phyloP scores from a whole-genome alignment of 92 coral and sea anemone genomes.

The Phymanthus crucifer region DNA sequence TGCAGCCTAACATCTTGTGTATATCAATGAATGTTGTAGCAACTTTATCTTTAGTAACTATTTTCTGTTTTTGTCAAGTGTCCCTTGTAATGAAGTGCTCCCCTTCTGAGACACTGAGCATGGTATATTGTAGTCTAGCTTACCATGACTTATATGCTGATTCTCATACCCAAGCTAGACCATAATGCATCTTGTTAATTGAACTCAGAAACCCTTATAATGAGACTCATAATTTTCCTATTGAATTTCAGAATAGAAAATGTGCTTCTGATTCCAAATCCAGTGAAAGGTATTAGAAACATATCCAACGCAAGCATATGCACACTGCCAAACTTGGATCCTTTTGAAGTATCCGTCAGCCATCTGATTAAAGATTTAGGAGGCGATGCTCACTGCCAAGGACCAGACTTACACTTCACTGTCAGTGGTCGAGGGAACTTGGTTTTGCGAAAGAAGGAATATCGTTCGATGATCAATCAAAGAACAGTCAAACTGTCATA shows the following conservation, averaged over 20 bases:
- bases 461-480: slow-evolving; percentile 28
- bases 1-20: too few relatives aligned
- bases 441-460: slow-evolving; percentile 37
- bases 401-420: slow-evolving; percentile 50
- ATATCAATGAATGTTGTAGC: too few relatives aligned
- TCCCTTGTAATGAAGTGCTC: too few relatives aligned
- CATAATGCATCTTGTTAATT: too few relatives aligned
- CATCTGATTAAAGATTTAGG: slow-evolving; percentile 57
- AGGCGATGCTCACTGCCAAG: slow-evolving; percentile 48
- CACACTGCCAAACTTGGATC: slow-evolving; percentile 65
- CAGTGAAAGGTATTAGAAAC: slow-evolving; percentile 40
- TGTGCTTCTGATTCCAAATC: slow-evolving; percentile 53
- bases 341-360: slow-evolving; percentile 62
- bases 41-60: too few relatives aligned
- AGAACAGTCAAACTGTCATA: slow-evolving; percentile 49
- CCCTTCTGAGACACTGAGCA: too few relatives aligned
- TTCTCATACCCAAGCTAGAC: too few relatives aligned
- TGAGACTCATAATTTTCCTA: too few relatives aligned
- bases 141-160: too few relatives aligned
- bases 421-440: slow-evolving; percentile 34
- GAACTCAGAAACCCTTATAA: too few relatives aligned
- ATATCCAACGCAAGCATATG: slow-evolving; percentile 54
- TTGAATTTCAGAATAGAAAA: slow-evolving; percentile 43
- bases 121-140: too few relatives aligned
- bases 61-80: too few relatives aligned